Percentiles rank a stretch among this genome's conserved stretches.
phyloP scores from a whole-genome alignment of 2,888 invertebrate genomes.

The Allophyes oxyacanthae region DNA sequence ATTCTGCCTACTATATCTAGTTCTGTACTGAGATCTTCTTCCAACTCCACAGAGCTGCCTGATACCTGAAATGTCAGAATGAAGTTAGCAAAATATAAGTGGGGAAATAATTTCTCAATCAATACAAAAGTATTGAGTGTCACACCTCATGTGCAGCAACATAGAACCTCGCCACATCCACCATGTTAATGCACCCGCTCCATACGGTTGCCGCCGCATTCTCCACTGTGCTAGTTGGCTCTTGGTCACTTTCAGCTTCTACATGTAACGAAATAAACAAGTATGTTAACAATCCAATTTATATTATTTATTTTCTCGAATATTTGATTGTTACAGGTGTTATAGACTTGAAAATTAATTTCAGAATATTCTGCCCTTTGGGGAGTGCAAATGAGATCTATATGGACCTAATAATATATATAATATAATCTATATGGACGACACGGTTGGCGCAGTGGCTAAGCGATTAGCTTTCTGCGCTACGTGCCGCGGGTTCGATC shows the following conservation, averaged over 20 bases:
- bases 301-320: no score
- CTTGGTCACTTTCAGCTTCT: conserved; percentile 92
- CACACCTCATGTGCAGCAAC: conserved; percentile 94
- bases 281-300: no score
- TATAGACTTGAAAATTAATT: no score
- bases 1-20: conserved; percentile 97
- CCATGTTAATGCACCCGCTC: conserved; percentile 96
- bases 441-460: no score
- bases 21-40: conserved; percentile 93
- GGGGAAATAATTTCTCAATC: neutral
- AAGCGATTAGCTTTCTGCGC: no score
- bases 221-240: conserved; percentile 94
- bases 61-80: conserved; percentile 75
- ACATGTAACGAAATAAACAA: no score
- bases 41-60: conserved; percentile 91
- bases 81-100: neutral
- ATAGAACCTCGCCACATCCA: conserved; percentile 96
- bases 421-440: no score
- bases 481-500: no score
- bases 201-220: conserved; percentile 90
- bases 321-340: no score
- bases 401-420: no score
- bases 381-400: no score
- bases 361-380: no score
- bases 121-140: neutral